Conservation (phyloP, 2,113 vertebrate genomes). For the Myiopsitta monachus region DNA sequence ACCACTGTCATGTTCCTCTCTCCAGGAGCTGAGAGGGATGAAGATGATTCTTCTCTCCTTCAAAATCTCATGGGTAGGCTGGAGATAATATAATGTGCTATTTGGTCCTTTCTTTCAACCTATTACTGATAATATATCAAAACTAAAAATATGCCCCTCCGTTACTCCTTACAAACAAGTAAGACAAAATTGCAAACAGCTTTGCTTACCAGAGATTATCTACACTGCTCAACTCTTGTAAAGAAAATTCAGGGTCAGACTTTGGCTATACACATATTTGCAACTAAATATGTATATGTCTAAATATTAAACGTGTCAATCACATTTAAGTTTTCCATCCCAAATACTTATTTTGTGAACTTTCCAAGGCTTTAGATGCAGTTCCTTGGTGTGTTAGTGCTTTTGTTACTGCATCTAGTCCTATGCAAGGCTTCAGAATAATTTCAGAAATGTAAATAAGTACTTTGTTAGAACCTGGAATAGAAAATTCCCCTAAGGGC, state of each 20-base stretch:
- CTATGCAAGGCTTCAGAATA: background rate
- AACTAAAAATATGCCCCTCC: background rate
- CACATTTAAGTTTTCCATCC: background rate
- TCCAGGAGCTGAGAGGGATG: background rate
- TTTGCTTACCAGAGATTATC: background rate
- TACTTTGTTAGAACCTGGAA: conserved; percentile 31
- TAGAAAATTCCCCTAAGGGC: background rate
- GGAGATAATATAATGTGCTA: background rate
- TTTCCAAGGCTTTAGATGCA: background rate
- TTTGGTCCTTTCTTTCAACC: background rate
- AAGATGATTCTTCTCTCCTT: background rate
- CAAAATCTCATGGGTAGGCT: background rate
- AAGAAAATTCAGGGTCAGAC: background rate
- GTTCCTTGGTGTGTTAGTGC: background rate
- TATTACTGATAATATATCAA: background rate
- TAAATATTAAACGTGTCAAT: background rate
- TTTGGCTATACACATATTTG: background rate
- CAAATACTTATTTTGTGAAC: background rate
- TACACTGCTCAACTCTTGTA: background rate
- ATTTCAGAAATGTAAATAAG: conserved; percentile 48
- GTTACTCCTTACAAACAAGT: background rate
- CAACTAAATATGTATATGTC: background rate
- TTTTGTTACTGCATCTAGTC: conserved; percentile 17
- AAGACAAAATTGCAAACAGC: background rate
- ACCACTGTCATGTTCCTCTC: background rate